These are phyloP conservation scores for Phoenicopterus ruber DNA, from an alignment of 2,113 vertebrate genomes.

Conservation along the genomic window DNA sequence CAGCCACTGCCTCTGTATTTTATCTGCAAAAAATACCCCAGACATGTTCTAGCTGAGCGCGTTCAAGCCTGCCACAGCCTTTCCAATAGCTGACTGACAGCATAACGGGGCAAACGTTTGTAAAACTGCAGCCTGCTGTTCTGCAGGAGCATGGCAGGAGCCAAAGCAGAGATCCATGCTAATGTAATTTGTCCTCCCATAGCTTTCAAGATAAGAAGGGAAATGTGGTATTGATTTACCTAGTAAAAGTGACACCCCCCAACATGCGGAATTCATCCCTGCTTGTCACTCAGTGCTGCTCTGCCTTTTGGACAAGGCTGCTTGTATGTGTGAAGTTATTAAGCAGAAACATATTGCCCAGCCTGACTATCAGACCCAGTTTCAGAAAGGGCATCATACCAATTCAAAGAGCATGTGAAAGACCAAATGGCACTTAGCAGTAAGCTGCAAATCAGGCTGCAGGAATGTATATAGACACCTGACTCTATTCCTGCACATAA, in stretches of 20 bases:
- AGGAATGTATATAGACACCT: not conserved
- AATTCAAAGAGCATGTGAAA: not conserved
- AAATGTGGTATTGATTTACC: slow-evolving; percentile 24
- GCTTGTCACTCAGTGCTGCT: not conserved
- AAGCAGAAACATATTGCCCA: slow-evolving; percentile 20
- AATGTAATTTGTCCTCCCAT: not conserved
- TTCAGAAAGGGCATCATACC: not conserved
- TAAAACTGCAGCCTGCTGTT: not conserved
- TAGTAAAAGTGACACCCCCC: not conserved
- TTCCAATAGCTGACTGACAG: not conserved
- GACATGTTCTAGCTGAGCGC: not conserved
- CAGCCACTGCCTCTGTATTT: not conserved
- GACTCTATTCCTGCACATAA: not conserved
- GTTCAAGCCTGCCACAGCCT: not conserved
- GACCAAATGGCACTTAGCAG: not conserved
- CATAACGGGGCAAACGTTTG: not conserved
- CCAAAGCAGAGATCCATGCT: not conserved
- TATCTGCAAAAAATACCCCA: not conserved
- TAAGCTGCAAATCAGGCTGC: not conserved
- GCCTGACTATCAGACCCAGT: not conserved
- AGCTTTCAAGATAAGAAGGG: slow-evolving; percentile 27
- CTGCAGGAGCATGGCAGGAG: not conserved
- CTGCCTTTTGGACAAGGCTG: not conserved
- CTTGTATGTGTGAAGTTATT: not conserved
- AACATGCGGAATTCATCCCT: slow-evolving; percentile 17